phyloP scores from a whole-genome alignment of 2,113 vertebrate genomes.

The Labrus mixtus region DNA sequence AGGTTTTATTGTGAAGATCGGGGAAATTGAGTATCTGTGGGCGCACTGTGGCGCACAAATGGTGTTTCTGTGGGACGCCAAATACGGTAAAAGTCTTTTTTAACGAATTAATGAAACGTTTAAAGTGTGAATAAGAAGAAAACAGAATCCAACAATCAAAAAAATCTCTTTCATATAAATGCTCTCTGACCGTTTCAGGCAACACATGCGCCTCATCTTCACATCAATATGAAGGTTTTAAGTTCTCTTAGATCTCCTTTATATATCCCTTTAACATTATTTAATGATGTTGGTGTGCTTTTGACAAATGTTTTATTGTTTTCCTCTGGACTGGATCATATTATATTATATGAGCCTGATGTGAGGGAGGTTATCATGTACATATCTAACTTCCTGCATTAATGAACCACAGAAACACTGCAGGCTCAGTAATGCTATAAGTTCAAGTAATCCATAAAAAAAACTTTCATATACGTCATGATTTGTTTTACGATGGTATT shows the following conservation, averaged over 20 bases:
- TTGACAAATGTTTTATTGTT: too few species aligned
- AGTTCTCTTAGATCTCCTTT: neutral
- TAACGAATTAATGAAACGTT: neutral
- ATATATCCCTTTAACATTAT: neutral
- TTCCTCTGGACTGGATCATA: neutral
- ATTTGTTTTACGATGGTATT: too few species aligned
- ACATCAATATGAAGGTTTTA: neutral
- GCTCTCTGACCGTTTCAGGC: neutral
- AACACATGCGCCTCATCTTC: neutral
- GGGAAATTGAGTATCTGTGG: conserved; percentile 13
- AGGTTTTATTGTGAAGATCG: conserved; percentile 7
- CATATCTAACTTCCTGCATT: neutral
- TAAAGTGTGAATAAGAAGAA: neutral
- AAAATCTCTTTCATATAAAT: neutral
- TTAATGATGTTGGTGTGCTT: neutral
- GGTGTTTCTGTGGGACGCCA: conserved; percentile 88
- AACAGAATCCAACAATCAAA: neutral
- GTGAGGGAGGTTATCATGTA: neutral
- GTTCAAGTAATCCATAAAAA: neutral
- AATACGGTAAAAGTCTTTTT: conserved; percentile 81
- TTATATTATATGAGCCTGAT: neutral
- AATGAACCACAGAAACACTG: neutral
- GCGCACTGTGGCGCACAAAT: conserved; percentile 73
- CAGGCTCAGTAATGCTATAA: neutral
- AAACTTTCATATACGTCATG: too few species aligned